These are phyloP conservation scores for Coregonus suidteri DNA, from an alignment of 2,797 vertebrate genomes.

Conservation along the genomic window DNA sequence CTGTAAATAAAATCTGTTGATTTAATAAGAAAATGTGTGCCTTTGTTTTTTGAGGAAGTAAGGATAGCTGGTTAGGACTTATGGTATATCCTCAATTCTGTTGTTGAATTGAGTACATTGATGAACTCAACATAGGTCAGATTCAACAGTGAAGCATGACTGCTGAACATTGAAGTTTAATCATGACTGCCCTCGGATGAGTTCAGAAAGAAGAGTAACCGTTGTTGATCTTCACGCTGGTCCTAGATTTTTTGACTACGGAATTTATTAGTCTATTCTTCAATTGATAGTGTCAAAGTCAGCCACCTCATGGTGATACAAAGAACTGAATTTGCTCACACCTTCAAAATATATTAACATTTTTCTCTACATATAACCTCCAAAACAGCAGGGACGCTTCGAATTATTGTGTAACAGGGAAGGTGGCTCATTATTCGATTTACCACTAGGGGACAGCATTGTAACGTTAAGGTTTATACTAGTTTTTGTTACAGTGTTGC, in stretches of 20 bases:
- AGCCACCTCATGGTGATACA: too few species aligned
- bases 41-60: slow-evolving; percentile 12
- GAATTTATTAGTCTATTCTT: too few species aligned
- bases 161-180: neutral
- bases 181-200: too few species aligned
- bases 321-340: too few species aligned
- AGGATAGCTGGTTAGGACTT: neutral
- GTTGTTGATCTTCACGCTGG: too few species aligned
- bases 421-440: neutral
- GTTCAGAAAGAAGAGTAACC: too few species aligned
- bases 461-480: slow-evolving; percentile 3
- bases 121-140: neutral
- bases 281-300: too few species aligned
- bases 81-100: neutral
- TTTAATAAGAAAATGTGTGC: slow-evolving; percentile 66
- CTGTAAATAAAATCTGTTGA: slow-evolving; percentile 85
- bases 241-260: too few species aligned
- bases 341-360: too few species aligned
- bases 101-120: neutral
- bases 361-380: too few species aligned
- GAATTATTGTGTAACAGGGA: too few species aligned
- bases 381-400: too few species aligned
- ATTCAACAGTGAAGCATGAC: neutral
- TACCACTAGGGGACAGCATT: slow-evolving; percentile 50
- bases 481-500: neutral